Conservation (phyloP, 92 coral and sea anemone species). For the Paragorgia papillata region DNA sequence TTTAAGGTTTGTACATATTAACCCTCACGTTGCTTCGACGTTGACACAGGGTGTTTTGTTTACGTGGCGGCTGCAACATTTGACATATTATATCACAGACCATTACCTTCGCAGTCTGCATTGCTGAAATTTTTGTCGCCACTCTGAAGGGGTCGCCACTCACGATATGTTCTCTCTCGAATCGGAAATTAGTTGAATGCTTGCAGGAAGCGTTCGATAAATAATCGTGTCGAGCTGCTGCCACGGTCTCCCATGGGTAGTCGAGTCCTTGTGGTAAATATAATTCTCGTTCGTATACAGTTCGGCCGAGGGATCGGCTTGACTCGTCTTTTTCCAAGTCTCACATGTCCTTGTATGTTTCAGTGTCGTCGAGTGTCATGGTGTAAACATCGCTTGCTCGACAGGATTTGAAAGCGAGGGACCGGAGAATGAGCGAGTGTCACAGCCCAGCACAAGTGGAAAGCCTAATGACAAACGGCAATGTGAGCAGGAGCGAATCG, state of each 20-base stretch:
- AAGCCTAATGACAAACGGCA: constrained; percentile 87
- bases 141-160: constrained; percentile 42
- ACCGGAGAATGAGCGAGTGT: constrained; percentile 97
- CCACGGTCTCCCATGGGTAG: not conserved
- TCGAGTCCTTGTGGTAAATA: too few species aligned
- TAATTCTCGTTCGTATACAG: not conserved
- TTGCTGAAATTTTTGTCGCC: constrained; percentile 47
- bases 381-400: constrained; percentile 30
- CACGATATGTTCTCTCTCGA: constrained; percentile 25
- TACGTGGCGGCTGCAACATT: constrained; percentile 58
- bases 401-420: constrained; percentile 43
- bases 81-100: constrained; percentile 32
- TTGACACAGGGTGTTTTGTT: constrained; percentile 94
- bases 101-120: constrained; percentile 18
- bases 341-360: constrained; percentile 21
- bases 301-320: constrained; percentile 1
- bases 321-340: not conserved
- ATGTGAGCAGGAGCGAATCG: constrained; percentile 47
- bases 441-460: constrained; percentile 73
- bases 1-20: constrained; percentile 10
- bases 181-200: constrained; percentile 44
- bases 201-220: constrained; percentile 21
- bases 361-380: not conserved
- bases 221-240: constrained; percentile 4
- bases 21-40: constrained; percentile 15